Evolutionary conservation across 2,797 vertebrate genomes (phyloP).

Genomic region (Distichodus sexfasciatus): DNA sequence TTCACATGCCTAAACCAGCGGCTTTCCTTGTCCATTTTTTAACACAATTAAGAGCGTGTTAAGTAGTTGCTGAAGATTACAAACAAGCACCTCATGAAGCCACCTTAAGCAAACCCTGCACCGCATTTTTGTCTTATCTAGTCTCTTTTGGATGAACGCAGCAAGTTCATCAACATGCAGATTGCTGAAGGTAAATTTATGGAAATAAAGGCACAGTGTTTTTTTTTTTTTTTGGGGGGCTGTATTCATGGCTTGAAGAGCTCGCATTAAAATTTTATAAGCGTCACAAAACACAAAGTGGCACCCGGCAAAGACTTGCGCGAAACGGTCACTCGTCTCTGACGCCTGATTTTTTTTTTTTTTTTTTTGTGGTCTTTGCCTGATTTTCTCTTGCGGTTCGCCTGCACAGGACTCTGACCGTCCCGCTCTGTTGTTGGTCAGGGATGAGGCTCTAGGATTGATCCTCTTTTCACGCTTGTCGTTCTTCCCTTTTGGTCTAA

Average conservation of each 20-base stretch:
- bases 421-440: no score
- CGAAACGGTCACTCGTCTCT: constrained; percentile 10
- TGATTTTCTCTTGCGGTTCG: background rate
- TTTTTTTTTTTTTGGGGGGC: constrained; percentile 44
- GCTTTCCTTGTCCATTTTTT: constrained; percentile 3
- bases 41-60: constrained; percentile 30
- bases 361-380: background rate
- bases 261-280: constrained; percentile 43
- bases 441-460: background rate
- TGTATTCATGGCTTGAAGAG: constrained; percentile 32
- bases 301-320: constrained; percentile 7
- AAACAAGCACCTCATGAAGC: constrained; percentile 24
- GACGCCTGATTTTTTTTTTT: background rate
- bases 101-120: constrained; percentile 15
- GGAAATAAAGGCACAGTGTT: constrained; percentile 61
- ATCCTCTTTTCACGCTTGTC: background rate
- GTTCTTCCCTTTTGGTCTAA: background rate
- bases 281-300: constrained; percentile 18
- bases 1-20: background rate
- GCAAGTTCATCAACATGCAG: constrained; percentile 75
- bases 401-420: no score
- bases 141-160: constrained; percentile 63
- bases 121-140: constrained; percentile 42
- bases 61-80: constrained; percentile 35
- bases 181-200: constrained; percentile 75